Percentiles rank a stretch among this genome's conserved stretches.
phyloP scores from a whole-genome alignment of 2,797 vertebrate species.

The Sciurus vulgaris region DNA sequence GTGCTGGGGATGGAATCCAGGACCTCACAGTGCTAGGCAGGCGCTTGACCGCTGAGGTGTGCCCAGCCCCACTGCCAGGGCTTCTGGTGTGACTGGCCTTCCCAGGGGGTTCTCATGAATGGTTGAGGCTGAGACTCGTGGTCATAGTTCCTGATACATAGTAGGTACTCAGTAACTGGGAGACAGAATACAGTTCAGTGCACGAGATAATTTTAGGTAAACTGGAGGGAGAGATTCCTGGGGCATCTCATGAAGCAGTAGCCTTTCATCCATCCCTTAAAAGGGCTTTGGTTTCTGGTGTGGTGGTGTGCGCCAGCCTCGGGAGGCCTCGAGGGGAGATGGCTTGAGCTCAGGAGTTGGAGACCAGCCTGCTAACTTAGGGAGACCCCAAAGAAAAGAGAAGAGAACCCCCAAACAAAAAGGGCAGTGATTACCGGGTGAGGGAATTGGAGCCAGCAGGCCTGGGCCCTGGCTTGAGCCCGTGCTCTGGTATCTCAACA shows the following conservation, averaged over 20 bases:
- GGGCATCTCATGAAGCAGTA: no score
- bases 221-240: background rate
- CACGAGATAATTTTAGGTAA: background rate
- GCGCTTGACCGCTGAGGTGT: no score
- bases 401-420: background rate
- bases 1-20: no score
- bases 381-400: no score
- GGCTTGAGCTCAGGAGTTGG: no score
- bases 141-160: background rate
- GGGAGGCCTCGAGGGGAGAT: no score
- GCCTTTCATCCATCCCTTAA: no score
- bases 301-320: no score
- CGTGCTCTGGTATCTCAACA: background rate
- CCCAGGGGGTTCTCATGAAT: background rate
- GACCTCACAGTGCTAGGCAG: no score
- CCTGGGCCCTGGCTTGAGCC: background rate
- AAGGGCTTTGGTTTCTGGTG: no score
- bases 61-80: no score
- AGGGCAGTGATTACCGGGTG: background rate
- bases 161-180: background rate
- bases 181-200: background rate
- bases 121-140: background rate
- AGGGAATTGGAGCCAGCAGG: background rate
- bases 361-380: no score
- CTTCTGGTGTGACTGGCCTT: constrained; percentile 8